Base-by-base conservation (phyloP, 2,113 vertebrate genomes). In the Anguilla japonica region DNA sequence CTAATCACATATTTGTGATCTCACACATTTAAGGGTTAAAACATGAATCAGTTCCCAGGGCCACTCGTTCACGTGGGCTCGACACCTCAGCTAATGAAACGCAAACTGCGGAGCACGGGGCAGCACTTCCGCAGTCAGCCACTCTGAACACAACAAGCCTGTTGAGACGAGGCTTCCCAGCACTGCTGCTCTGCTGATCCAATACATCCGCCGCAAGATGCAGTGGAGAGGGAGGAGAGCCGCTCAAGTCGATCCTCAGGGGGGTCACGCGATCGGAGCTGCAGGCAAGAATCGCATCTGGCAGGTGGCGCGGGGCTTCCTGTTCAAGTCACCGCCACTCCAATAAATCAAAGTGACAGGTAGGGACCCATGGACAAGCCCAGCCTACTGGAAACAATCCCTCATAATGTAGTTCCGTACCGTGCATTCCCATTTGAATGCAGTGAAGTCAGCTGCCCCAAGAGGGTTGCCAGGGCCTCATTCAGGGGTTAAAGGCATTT, bases 291-390 rank as follows among this genome's bases (percentile, higher is more conserved):
- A 41, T 40, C 13, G 57, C 85, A 83, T 40, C 85, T 71, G 80
- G 67, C 41, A 53, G 22, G 50, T 79, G 53, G 60, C 18, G 39
- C n/a, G 22, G 26, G 22, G 75, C 67, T 83, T 75, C 82, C 34
- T 56, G 50, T 26, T 16, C 5, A 5, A 46, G 20, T 71, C 82
- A 79, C 34, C 53, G 22, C 20, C 22, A 18, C 15, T 46, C 84
- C 80, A 46, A 85, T 85, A 79, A 82, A 88, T 88, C 87, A 88
- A 39, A n/a, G 34, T 39, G 87, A 82, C 87, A 82, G 79, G 83
- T 18, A 53, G 39, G 43, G 39, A 26, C 41, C 79, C 29, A n/a
- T 39, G n/a, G 83, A 53, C 79, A 88, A 9, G 41, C 87, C 78
- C 83, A 20, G 71, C 63, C 13, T 39, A n/a, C 5, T 67, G 79